Evolutionary conservation across 2,888 invertebrate genomes (phyloP).

Genomic region (Ellobium chinense): DNA sequence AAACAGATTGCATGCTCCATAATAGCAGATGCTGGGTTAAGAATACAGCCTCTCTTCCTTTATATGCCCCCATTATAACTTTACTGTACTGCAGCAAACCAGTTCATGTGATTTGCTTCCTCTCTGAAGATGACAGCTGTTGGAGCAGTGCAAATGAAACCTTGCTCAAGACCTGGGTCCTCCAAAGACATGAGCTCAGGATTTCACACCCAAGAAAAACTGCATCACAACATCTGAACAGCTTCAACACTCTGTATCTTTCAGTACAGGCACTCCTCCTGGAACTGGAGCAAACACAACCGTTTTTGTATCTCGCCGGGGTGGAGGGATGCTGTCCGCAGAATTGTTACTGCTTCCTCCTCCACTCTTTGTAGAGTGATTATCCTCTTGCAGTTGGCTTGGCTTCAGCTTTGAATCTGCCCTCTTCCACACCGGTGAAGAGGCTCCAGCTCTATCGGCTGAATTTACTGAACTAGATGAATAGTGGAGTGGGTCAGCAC

Average conservation of each 20-base stretch:
- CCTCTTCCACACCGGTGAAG: conserved; percentile 46
- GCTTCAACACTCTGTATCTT: conserved; percentile 62
- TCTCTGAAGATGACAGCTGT: too few relatives aligned
- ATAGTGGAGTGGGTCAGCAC: conserved; percentile 94
- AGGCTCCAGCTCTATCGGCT: conserved; percentile 88
- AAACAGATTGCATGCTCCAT: too few relatives aligned
- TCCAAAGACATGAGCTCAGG: too few relatives aligned
- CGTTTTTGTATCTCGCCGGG: conserved; percentile 55
- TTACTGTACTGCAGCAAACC: too few relatives aligned
- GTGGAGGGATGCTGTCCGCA: conserved; percentile 46
- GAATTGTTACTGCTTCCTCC: conserved; percentile 50
- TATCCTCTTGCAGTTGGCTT: conserved; percentile 40
- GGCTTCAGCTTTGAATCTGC: conserved; percentile 34
- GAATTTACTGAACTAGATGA: conserved; percentile 83
- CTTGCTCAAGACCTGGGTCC: too few relatives aligned
- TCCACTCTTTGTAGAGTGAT: conserved; percentile 36
- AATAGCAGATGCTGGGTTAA: too few relatives aligned
- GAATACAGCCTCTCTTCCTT: too few relatives aligned
- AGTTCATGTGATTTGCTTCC: too few relatives aligned
- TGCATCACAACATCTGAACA: too few relatives aligned
- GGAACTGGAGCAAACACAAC: conserved; percentile 56
- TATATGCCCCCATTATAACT: too few relatives aligned
- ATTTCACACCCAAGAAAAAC: too few relatives aligned
- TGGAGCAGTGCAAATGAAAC: too few relatives aligned
- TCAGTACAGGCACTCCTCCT: conserved; percentile 46